Evolutionary conservation across 1,140 invertebrate genomes (phyloP).

Genomic region (Glossosoma conforme): DNA sequence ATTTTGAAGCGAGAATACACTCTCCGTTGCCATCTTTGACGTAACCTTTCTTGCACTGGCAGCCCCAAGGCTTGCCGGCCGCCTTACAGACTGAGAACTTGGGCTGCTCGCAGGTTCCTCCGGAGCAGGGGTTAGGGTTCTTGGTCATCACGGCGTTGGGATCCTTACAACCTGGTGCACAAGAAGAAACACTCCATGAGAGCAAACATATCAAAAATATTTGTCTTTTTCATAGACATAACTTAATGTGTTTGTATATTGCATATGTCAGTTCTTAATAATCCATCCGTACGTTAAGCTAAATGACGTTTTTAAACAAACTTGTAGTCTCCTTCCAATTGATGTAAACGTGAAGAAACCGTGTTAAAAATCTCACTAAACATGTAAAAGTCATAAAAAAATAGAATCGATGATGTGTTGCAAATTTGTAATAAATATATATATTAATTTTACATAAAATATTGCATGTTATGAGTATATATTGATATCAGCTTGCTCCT

Average conservation of each 20-base stretch:
- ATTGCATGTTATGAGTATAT: too few species aligned
- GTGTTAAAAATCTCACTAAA: too few species aligned
- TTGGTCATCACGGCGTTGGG: constrained; percentile 16
- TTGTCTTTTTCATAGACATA: constrained; percentile 5
- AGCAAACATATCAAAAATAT: too few species aligned
- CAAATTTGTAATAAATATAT: too few species aligned
- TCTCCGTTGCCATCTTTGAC: constrained; percentile 4
- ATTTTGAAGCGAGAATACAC: neutral
- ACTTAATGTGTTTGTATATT: neutral
- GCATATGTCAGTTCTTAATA: constrained; percentile 6
- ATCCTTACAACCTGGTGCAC: constrained; percentile 12
- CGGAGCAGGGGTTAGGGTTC: constrained; percentile 20
- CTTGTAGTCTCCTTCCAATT: too few species aligned
- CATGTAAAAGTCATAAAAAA: too few species aligned
- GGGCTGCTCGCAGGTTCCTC: constrained; percentile 19
- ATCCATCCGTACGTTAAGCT: constrained; percentile 1
- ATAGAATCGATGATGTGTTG: too few species aligned
- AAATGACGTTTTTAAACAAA: constrained; percentile 2
- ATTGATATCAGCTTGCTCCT: too few species aligned
- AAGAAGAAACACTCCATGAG: neutral
- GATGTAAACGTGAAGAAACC: too few species aligned
- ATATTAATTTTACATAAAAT: too few species aligned
- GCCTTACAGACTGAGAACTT: constrained; percentile 8
- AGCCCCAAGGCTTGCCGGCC: neutral
- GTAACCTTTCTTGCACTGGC: constrained; percentile 22